Percentiles rank a stretch among this genome's conserved stretches.
These are phyloP conservation scores for Artemia sinica DNA, from an alignment of 2,888 invertebrate genomes.

Conservation along the genomic window DNA sequence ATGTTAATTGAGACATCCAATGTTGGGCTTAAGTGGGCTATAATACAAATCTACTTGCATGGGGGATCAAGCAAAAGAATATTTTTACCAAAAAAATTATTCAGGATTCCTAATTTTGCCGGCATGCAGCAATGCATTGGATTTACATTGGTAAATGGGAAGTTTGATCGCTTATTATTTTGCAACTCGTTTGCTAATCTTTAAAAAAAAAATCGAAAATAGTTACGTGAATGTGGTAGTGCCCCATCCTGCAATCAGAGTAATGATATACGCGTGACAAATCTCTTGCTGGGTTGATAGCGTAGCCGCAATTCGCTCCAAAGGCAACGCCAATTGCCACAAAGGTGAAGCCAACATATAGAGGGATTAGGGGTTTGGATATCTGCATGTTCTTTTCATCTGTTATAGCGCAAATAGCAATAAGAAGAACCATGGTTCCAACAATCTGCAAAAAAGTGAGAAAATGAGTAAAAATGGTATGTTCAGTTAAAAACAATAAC, in stretches of 20 bases:
- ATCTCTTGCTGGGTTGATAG: constrained; percentile 43
- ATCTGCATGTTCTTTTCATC: constrained; percentile 35
- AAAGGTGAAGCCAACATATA: constrained; percentile 34
- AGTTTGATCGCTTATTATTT: too few relatives aligned
- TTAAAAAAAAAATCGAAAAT: too few relatives aligned
- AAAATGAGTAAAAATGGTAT: neutral
- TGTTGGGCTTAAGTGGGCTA: too few relatives aligned
- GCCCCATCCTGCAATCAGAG: constrained; percentile 36
- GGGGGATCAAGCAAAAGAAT: too few relatives aligned
- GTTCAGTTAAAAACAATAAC: too few relatives aligned
- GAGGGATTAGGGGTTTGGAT: constrained; percentile 31
- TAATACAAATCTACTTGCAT: too few relatives aligned
- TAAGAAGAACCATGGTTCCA: constrained; percentile 34
- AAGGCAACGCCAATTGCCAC: constrained; percentile 35
- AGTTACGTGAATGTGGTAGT: constrained; percentile 33
- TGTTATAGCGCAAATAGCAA: constrained; percentile 34
- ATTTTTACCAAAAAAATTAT: too few relatives aligned
- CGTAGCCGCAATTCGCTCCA: constrained; percentile 40
- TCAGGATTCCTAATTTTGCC: too few relatives aligned
- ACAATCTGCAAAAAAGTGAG: constrained; percentile 30
- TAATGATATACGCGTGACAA: constrained; percentile 39
- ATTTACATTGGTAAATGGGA: too few relatives aligned
- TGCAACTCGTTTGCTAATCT: too few relatives aligned
- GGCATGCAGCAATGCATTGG: too few relatives aligned
- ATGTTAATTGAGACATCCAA: too few relatives aligned